phyloP scores from a whole-genome alignment of 2,888 invertebrate species.

The Thecocarcelia acutangulata region DNA sequence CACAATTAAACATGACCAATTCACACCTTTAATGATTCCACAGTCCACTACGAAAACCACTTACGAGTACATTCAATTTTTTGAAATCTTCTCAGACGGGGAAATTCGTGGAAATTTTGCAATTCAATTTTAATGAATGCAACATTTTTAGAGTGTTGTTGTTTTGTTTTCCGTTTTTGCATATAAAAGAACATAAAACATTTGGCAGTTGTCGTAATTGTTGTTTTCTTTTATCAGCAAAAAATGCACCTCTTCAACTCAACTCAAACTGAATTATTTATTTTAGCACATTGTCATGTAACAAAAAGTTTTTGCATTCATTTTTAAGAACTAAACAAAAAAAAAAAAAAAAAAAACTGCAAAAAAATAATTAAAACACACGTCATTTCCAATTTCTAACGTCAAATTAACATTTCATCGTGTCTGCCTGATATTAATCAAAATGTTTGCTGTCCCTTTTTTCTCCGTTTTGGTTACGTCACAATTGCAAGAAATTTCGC shows the following conservation, averaged over 20 bases:
- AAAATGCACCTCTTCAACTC: conserved; percentile 56
- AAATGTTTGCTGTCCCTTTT: conserved; percentile 61
- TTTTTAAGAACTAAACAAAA: conserved; percentile 13
- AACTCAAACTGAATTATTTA: conserved; percentile 56
- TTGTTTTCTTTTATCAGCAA: conserved; percentile 3
- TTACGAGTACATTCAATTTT: background rate
- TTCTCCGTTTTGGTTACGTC: conserved; percentile 21
- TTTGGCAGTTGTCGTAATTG: conserved; percentile 49
- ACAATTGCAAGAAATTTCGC: conserved; percentile 29
- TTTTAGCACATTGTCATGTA: conserved; percentile 66
- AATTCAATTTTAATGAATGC: conserved; percentile 63
- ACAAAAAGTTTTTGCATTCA: conserved; percentile 39
- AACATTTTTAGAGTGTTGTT: conserved; percentile 35
- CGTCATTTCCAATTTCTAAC: conserved; percentile 75
- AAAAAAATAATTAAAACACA: conserved; percentile 68
- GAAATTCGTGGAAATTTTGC: conserved; percentile 63
- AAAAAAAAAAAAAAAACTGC: conserved; percentile 28
- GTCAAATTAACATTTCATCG: conserved; percentile 74
- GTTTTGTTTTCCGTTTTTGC: background rate
- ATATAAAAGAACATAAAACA: conserved; percentile 54
- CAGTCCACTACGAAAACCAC: conserved; percentile 37
- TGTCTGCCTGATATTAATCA: conserved; percentile 79
- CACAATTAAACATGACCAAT: conserved; percentile 62
- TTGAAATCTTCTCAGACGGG: background rate
- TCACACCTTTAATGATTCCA: conserved; percentile 63